Conservation (phyloP, 2,113 vertebrate species). For the Polypterus senegalus region DNA sequence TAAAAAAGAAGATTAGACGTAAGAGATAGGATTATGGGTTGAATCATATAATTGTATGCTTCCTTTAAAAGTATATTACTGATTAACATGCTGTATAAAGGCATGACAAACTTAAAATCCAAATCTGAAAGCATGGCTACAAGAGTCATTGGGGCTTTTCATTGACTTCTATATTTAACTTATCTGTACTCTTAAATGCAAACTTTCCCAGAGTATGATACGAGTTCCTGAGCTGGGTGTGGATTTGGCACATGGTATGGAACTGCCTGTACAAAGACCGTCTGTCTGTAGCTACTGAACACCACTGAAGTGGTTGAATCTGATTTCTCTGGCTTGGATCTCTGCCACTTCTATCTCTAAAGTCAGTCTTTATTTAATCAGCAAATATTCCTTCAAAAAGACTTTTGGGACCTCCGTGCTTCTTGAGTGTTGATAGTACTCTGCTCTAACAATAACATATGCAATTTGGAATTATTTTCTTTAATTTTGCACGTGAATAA, state of each 20-base stretch:
- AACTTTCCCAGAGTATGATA: slow-evolving; percentile 41
- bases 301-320: slow-evolving; percentile 56
- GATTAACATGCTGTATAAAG: no score
- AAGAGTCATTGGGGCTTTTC: slow-evolving; percentile 37
- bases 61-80: no score
- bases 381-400: slow-evolving; percentile 62
- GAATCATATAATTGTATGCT: no score
- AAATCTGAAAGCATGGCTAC: slow-evolving; percentile 12
- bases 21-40: no score
- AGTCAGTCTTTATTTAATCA: slow-evolving; percentile 64
- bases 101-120: no score
- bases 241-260: slow-evolving; percentile 57
- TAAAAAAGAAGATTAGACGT: no score
- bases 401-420: slow-evolving; percentile 38
- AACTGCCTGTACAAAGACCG: slow-evolving; percentile 57
- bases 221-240: slow-evolving; percentile 59
- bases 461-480: no score
- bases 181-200: slow-evolving; percentile 39
- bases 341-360: slow-evolving; percentile 55
- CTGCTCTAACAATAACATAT: no score
- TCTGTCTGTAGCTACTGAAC: slow-evolving; percentile 61
- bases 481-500: no score
- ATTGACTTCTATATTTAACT: slow-evolving; percentile 69
- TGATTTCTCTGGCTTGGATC: slow-evolving; percentile 66
- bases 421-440: slow-evolving; percentile 9